A percentile compares a stretch with the other conserved stretches of the same genome.
Evolutionary conservation across 2,797 vertebrate genomes (phyloP).

Genomic region (Artibeus jamaicensis): DNA sequence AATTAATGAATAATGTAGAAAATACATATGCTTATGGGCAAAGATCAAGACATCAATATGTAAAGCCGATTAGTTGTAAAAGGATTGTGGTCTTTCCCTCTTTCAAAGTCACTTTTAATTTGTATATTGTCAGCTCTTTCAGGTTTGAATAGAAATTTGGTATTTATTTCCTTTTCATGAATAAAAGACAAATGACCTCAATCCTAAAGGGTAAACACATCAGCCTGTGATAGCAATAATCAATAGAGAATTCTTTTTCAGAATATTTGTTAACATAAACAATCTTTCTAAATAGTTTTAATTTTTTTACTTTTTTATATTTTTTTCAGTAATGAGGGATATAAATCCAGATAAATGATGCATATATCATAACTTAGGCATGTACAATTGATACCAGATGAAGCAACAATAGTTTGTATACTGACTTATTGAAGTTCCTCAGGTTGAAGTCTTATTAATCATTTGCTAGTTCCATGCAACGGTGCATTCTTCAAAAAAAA

Average conservation of each 20-base stretch:
- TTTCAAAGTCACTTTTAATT: constrained; percentile 24
- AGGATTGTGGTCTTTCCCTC: not conserved
- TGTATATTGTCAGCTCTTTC: not conserved
- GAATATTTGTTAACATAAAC: not conserved
- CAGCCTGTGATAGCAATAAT: not conserved
- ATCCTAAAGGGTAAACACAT: not conserved
- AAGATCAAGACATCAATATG: not conserved
- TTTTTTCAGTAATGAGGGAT: constrained; percentile 35
- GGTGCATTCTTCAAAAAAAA: constrained; percentile 42
- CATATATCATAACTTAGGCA: constrained; percentile 37
- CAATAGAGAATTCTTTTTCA: not conserved
- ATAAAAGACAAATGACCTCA: not conserved
- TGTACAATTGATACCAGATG: constrained; percentile 55
- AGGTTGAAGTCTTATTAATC: constrained; percentile 62
- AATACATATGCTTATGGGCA: not conserved
- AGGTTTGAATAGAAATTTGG: not conserved
- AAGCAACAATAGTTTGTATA: constrained; percentile 23
- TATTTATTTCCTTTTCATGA: constrained; percentile 4
- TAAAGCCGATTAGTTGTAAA: not conserved
- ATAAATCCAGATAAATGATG: constrained; percentile 41
- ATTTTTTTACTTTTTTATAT: not conserved
- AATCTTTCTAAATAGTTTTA: not conserved
- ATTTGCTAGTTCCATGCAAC: constrained; percentile 35
- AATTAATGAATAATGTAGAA: not conserved
- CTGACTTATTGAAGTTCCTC: constrained; percentile 47